Conservation (phyloP, 2,888 invertebrate genomes). For the Ceriagrion tenellum region DNA sequence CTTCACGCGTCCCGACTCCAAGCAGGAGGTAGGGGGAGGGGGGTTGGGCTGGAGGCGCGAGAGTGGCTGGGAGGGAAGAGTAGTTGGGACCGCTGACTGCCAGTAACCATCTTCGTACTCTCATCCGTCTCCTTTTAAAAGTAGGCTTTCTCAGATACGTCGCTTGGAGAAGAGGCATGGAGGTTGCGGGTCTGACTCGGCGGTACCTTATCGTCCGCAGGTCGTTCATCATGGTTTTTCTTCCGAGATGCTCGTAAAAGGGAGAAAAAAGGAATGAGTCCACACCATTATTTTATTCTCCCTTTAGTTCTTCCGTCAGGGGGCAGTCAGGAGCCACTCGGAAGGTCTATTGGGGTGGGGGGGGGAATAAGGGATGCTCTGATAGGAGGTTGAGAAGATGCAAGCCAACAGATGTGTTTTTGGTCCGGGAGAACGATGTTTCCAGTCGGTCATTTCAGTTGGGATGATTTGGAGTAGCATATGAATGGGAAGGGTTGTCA, state of each 20-base stretch:
- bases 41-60: neutral
- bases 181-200: neutral
- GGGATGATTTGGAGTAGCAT: no score
- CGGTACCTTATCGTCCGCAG: neutral
- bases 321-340: neutral
- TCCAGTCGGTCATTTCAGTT: no score
- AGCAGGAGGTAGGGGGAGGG: neutral
- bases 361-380: no score
- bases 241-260: neutral
- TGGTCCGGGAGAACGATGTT: no score
- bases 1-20: neutral
- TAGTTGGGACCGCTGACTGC: neutral
- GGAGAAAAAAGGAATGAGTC: neutral
- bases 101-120: neutral
- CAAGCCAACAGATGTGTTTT: no score
- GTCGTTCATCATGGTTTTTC: neutral
- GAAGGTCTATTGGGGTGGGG: no score
- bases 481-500: no score
- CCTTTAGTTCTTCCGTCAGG: neutral
- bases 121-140: slow-evolving; percentile 1
- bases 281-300: neutral
- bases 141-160: neutral
- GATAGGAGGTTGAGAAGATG: no score
- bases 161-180: neutral
- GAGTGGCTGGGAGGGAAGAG: neutral